Evolutionary conservation across 2,888 invertebrate genomes (phyloP).

Genomic region (Zhengitettix transpicula): DNA sequence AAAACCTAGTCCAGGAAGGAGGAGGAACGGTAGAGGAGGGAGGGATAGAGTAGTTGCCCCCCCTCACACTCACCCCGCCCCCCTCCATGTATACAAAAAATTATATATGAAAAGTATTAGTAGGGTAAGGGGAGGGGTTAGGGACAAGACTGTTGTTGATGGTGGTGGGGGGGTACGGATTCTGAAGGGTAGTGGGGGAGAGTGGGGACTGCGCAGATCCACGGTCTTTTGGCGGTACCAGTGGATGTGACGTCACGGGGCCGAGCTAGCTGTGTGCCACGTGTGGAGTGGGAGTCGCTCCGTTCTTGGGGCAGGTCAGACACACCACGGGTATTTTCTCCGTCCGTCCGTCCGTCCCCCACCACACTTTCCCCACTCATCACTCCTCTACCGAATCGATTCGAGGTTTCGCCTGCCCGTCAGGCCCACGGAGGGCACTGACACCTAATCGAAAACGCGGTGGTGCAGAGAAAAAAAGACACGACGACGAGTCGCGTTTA

Average conservation of each 20-base stretch:
- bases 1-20: neutral
- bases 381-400: too few species aligned
- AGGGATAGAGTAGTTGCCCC: slow-evolving; percentile 1
- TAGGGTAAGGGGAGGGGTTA: neutral
- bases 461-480: too few species aligned
- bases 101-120: neutral
- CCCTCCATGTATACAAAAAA: neutral
- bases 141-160: neutral
- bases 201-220: neutral
- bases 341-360: neutral
- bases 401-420: too few species aligned
- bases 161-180: neutral
- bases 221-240: neutral
- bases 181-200: neutral
- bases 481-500: too few species aligned
- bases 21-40: slow-evolving; percentile 1
- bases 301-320: neutral
- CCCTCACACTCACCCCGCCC: neutral
- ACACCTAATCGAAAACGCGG: too few species aligned
- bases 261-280: neutral
- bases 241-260: neutral
- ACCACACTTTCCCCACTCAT: too few species aligned
- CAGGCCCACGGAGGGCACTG: too few species aligned
- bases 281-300: neutral
- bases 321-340: neutral